Evolutionary conservation across 2,113 vertebrate genomes (phyloP).

Genomic region (Silurus asotus): DNA sequence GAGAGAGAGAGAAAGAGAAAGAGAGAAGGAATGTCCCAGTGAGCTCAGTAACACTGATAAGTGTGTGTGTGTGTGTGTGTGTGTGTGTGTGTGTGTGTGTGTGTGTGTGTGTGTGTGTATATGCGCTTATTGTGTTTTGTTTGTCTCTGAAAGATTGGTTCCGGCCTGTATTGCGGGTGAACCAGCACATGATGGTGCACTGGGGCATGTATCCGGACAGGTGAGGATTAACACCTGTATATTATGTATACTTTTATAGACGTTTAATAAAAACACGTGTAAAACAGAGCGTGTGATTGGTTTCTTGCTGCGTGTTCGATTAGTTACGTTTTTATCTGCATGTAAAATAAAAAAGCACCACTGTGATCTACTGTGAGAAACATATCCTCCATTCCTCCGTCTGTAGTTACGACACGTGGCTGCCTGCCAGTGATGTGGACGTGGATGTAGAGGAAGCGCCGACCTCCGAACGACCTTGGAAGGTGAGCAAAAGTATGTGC

Average conservation of each 20-base stretch:
- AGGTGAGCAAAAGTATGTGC: constrained; percentile 70
- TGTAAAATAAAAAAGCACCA: too few species aligned
- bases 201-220: constrained; percentile 90
- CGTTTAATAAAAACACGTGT: too few species aligned
- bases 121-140: background rate
- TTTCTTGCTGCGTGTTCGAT: too few species aligned
- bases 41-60: too few species aligned
- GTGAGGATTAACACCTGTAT: constrained; percentile 46
- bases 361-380: too few species aligned
- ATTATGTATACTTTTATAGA: background rate
- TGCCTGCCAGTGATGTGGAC: constrained; percentile 84
- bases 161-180: constrained; percentile 88
- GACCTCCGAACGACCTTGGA: constrained; percentile 84
- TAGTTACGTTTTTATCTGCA: too few species aligned
- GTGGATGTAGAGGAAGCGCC: constrained; percentile 87
- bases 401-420: constrained; percentile 89
- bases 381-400: too few species aligned
- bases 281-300: too few species aligned
- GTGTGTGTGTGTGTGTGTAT: constrained; percentile 61
- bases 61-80: background rate
- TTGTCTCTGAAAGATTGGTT: constrained; percentile 88
- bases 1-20: too few species aligned
- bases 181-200: constrained; percentile 89
- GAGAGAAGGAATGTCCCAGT: too few species aligned
- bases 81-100: background rate